Base-by-base conservation (phyloP, 2,888 invertebrate species). In the Sesia bembeciformis region DNA sequence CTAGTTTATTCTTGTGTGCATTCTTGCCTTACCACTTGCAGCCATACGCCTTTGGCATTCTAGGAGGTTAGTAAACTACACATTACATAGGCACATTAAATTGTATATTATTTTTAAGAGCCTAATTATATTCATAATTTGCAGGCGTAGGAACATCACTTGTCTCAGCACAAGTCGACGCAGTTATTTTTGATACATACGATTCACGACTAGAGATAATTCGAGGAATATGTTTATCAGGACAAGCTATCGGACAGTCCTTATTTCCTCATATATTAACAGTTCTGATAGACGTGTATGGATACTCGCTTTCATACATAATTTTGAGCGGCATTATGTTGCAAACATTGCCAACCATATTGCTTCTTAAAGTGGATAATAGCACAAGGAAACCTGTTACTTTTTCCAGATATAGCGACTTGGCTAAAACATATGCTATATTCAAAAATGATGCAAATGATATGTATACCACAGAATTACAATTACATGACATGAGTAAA, bases 131-230 rank as follows among this genome's bases (percentile, higher is more conserved):
- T 50, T 42, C 7, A 6, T 39, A 5, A 23, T 51, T 82, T 81
- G 52, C 72, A 90, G 90, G 90, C 56, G 62, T 90, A 6, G 90
- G 90, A 4, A 84, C 87, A 8, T 88, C 89, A 6, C 56, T 90
- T 4, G 75, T 88, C 62, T 81, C 88, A 52, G 84, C 87, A 4
- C 90, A 90, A 75, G 81, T 90, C 4, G 88, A 90, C 58, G 87
- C 84, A 40, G 79, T 90, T 23, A 66, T 90, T 52, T 84, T 84
- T 60, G 90, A 90, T 58, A 85, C 84, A 0, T 90, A 90, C 57
- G 87, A 90, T 62, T 72, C 79, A 7, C 75, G 82, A 8, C 58
- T 88, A 8, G 81, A 77, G 46, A 60, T 84, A 8, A 70, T 90
- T 51, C 74, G 84, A 60, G 82, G 83, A 39, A 53, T 86, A 51